Evolutionary conservation across 1,140 invertebrate genomes (phyloP), one percentile per base, ranked within the genome.

Genomic region (Panagrolaimus sp.): DNA sequence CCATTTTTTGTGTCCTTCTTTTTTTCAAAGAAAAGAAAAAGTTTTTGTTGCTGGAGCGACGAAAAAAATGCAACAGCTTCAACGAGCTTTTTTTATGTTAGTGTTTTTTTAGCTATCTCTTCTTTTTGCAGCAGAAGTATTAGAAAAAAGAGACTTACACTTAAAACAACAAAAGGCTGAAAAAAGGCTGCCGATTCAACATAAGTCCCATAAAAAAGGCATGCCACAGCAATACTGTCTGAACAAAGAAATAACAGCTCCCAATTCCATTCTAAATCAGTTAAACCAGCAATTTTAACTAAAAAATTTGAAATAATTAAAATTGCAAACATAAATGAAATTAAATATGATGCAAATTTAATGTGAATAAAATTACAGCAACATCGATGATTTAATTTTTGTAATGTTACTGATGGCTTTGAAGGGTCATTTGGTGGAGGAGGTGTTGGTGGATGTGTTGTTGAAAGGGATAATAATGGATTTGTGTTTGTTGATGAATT

Each of bases 91-190:
- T n/a, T n/a, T n/a, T n/a, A n/a, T n/a, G n/a, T n/a, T n/a, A n/a
- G n/a, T n/a, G n/a, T n/a, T n/a, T n/a, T n/a, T n/a, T n/a, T n/a
- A n/a, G n/a, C n/a, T n/a, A n/a, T n/a, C n/a, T n/a, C n/a, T n/a
- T n/a, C n/a, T n/a, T n/a, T n/a, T n/a, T n/a, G n/a, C n/a, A n/a
- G n/a, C n/a, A n/a, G n/a, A n/a, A n/a, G n/a, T n/a, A n/a, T n/a
- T n/a, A n/a, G n/a, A n/a, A n/a, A 51, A 51, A 51, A 51, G 20
- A 13, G 20, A 25, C 51, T 57, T 13, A 57, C 51, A 16, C 51
- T 57, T 25, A 57, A 57, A 57, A 57, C 27, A 27, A 57, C 51
- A 57, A 57, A 57, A 16, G 51, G 51, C n/a, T 57, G 51, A 57
- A 57, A 57, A 57, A 57, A 57, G 0, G 51, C 51, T 27, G 51